Conservation (phyloP, 2,113 vertebrate species). For the Myiagra hebetior region DNA sequence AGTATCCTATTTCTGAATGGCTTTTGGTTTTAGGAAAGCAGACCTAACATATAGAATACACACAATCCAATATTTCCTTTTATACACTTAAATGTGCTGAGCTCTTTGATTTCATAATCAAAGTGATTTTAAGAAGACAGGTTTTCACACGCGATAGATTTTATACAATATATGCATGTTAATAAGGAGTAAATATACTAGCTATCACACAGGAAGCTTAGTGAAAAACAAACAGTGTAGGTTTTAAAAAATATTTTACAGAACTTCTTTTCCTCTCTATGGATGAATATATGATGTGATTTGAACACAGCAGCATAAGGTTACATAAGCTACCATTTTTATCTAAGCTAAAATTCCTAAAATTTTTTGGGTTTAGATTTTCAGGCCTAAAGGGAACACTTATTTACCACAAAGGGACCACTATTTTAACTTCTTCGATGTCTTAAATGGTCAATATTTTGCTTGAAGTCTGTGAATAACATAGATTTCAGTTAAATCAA, state of each 20-base stretch:
- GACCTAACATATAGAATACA: not conserved
- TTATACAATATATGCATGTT: not conserved
- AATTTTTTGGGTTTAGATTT: not conserved
- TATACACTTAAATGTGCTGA: not conserved
- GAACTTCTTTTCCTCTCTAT: not conserved
- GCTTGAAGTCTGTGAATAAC: not conserved
- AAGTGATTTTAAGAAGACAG: not conserved
- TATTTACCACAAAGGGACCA: not conserved
- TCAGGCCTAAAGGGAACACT: not conserved
- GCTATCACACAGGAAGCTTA: not conserved
- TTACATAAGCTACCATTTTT: not conserved
- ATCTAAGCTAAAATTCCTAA: not conserved
- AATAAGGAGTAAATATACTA: not conserved
- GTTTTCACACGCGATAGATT: not conserved
- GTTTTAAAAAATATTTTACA: not conserved
- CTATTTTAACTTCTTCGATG: not conserved
- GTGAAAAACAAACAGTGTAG: not conserved
- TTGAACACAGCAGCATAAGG: not conserved
- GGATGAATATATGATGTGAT: not conserved
- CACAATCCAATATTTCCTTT: not conserved
- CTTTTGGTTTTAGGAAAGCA: not conserved
- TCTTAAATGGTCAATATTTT: not conserved
- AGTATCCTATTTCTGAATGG: not conserved
- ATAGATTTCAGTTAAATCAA: not conserved
- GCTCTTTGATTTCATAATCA: not conserved